Evolutionary conservation across 2,113 vertebrate genomes (phyloP), one percentile per base, ranked within the genome.

Genomic region (Corydoras maculifer): DNA sequence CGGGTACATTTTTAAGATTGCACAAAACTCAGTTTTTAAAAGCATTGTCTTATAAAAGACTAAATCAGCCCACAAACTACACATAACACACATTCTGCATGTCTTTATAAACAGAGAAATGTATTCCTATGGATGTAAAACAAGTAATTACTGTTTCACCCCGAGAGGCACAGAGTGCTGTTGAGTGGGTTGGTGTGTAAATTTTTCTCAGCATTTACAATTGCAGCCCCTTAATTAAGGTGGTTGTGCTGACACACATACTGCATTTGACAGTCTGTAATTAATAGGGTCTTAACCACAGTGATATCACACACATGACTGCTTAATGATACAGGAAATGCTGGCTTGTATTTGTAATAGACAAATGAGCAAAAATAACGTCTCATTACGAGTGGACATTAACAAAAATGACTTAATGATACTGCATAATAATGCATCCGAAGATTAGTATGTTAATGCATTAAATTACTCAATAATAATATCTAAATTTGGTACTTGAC

Each of bases 261-360:
- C 15, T 9, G 49, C 18, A 35, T 61, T 11, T 53, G 53, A 48
- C 50, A 29, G 12, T 32, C 30, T 74, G 58, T 68, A 74, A 68
- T 74, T 68, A 74, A 13, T 0, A 8, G 12, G 25, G 50, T 49
- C 58, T 59, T 74, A 55, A 62, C 29, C 31, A 67, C 72, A 67
- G 63, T 61, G 62, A 61, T 67, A 62, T 62, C 50, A 61, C 58
- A 43, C 7, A 25, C 30, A 62, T 49, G 60, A 32, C 62, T 14
- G 55, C 49, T 68, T 74, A 74, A 68, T 74, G 8, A 74, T 35
- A 54, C 58, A 14, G 71, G 58, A 31, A 3, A 55, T 5, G 13
- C 9, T 11, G 4, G 25, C 54, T 58, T 50, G 50, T 58, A 31
- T 15, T 15, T 10, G 57, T 43, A 11, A 11, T 8, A 2, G 14